phyloP scores from a whole-genome alignment of 2,113 vertebrate genomes.

The Notiomystis cincta region DNA sequence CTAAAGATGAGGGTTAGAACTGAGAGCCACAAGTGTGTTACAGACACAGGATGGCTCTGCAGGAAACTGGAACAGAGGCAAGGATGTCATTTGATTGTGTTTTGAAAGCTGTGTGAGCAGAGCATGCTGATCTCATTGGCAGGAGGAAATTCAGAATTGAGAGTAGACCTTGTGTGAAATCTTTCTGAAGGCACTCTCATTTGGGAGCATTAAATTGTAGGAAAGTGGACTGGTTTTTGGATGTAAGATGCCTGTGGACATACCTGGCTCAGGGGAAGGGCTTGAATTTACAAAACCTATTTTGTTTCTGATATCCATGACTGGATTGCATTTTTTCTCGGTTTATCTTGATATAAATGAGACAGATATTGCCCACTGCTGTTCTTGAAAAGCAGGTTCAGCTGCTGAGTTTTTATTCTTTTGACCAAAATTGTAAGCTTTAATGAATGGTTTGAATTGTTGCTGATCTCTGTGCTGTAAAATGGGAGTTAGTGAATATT shows the following conservation, averaged over 20 bases:
- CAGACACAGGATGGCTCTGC: neutral
- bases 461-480: neutral
- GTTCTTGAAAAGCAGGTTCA: neutral
- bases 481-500: neutral
- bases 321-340: fast-evolving
- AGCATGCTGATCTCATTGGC: neutral
- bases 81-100: neutral
- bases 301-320: neutral
- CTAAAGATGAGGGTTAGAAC: neutral
- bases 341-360: neutral
- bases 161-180: neutral
- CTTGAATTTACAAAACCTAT: neutral
- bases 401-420: neutral
- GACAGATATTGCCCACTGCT: neutral
- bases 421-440: neutral
- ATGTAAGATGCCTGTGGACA: neutral
- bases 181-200: neutral
- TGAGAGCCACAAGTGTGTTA: neutral
- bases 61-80: neutral
- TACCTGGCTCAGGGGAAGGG: neutral
- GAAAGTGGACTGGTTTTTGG: neutral
- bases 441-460: neutral
- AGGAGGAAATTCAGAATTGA: neutral
- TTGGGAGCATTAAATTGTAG: neutral
- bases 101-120: constrained; percentile 1